Evolutionary conservation across 2,888 invertebrate genomes (phyloP).

Genomic region (Aspidiotus destructor): DNA sequence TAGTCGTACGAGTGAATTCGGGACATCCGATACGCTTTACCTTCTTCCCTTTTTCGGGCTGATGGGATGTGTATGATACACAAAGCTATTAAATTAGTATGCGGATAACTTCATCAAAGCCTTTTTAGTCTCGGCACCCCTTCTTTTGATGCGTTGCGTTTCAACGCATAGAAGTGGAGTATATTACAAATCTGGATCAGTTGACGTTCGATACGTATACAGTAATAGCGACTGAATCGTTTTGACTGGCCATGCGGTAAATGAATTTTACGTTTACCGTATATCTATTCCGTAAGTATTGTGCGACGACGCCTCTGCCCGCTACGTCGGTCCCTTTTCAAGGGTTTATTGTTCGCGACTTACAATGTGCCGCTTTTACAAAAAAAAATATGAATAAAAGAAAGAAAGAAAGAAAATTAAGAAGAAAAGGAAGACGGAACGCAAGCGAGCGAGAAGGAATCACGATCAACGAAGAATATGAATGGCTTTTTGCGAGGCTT

Average conservation of each 20-base stretch:
- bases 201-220: background rate
- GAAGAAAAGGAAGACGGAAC: too few relatives aligned
- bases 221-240: background rate
- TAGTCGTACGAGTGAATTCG: conserved; percentile 6
- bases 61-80: conserved; percentile 16
- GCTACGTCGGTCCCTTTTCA: too few relatives aligned
- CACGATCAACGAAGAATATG: too few relatives aligned
- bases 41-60: conserved; percentile 13
- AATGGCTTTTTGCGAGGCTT: too few relatives aligned
- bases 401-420: too few relatives aligned
- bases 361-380: too few relatives aligned
- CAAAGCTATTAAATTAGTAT: conserved; percentile 33
- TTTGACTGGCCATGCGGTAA: conserved; percentile 12
- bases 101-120: conserved; percentile 32
- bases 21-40: conserved; percentile 22
- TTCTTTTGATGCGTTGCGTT: conserved; percentile 1
- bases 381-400: too few relatives aligned
- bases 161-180: background rate
- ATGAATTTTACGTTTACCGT: background rate
- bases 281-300: too few relatives aligned
- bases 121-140: conserved; percentile 5
- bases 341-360: too few relatives aligned
- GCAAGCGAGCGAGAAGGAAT: too few relatives aligned
- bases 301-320: too few relatives aligned
- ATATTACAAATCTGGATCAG: conserved; percentile 1